Conservation (phyloP, 1,140 invertebrate genomes). For the Calliopsis andreniformis region DNA sequence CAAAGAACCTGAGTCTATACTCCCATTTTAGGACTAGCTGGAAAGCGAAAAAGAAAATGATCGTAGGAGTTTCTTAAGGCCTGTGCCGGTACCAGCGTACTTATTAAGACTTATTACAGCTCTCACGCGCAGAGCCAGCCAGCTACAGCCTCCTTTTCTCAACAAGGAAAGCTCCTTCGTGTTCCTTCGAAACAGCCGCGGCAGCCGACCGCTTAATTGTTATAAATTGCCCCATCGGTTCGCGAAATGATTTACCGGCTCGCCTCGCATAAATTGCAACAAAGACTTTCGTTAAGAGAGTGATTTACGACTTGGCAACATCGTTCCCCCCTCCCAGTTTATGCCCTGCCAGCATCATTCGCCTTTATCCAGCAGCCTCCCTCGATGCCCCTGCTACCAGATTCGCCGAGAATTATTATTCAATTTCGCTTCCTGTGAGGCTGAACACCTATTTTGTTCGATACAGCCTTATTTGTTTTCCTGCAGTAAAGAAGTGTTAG, state of each 20-base stretch:
- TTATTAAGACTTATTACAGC: constrained; percentile 65
- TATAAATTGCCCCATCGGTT: constrained; percentile 79
- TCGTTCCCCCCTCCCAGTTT: constrained; percentile 24
- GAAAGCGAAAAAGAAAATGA: background rate
- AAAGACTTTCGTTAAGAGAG: constrained; percentile 79
- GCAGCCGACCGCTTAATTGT: constrained; percentile 74
- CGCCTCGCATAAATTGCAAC: constrained; percentile 78
- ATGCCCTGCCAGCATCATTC: constrained; percentile 22
- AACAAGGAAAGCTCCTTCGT: constrained; percentile 49
- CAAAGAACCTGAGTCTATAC: background rate
- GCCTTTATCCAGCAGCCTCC: background rate
- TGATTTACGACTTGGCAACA: constrained; percentile 74
- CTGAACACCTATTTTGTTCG: constrained; percentile 23
- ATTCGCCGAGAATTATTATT: constrained; percentile 49
- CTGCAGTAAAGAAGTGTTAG: no score
- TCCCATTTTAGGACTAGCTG: no score
- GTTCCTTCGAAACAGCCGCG: constrained; percentile 30
- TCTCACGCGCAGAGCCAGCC: constrained; percentile 49
- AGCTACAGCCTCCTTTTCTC: constrained; percentile 41
- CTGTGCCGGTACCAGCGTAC: constrained; percentile 36
- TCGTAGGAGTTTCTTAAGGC: constrained; percentile 31
- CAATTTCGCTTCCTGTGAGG: constrained; percentile 32
- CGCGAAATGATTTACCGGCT: constrained; percentile 78
- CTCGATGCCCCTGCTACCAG: background rate
- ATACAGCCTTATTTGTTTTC: constrained; percentile 3